Evolutionary conservation across 2,888 invertebrate genomes (phyloP).

Genomic region (Harmothoe impar): DNA sequence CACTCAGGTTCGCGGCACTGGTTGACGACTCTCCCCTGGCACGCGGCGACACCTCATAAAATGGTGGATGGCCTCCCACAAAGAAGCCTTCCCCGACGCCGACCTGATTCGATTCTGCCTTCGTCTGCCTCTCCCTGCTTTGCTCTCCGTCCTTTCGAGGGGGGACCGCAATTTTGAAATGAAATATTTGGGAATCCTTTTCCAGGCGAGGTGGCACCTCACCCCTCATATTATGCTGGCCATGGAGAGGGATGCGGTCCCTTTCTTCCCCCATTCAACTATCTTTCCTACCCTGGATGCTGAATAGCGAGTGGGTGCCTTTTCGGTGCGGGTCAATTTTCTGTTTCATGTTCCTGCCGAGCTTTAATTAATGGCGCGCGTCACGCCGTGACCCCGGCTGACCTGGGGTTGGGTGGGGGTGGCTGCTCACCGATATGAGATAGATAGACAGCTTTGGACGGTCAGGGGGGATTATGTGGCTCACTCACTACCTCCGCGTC

Average conservation of each 20-base stretch:
- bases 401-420: neutral
- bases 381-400: conserved; percentile 15
- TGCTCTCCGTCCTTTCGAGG: neutral
- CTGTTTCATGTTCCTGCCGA: conserved; percentile 47
- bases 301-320: conserved; percentile 41
- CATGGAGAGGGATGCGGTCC: too few relatives aligned
- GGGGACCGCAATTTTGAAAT: conserved; percentile 44
- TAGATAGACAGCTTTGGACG: conserved; percentile 47
- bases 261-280: too few relatives aligned
- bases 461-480: neutral
- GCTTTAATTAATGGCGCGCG: conserved; percentile 52
- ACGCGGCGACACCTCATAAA: conserved; percentile 42
- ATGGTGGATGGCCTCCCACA: conserved; percentile 47
- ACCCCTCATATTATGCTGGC: neutral
- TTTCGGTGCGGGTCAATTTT: conserved; percentile 29
- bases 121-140: neutral
- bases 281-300: neutral
- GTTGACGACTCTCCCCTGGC: neutral
- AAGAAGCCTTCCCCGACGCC: neutral
- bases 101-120: neutral
- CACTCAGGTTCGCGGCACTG: neutral
- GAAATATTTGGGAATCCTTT: conserved; percentile 54
- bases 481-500: neutral
- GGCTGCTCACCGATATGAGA: conserved; percentile 21
- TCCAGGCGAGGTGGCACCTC: neutral